Evolutionary conservation across 2,888 invertebrate species (phyloP), one percentile per base, ranked within the genome.

Genomic region (Xiphydria camelus): DNA sequence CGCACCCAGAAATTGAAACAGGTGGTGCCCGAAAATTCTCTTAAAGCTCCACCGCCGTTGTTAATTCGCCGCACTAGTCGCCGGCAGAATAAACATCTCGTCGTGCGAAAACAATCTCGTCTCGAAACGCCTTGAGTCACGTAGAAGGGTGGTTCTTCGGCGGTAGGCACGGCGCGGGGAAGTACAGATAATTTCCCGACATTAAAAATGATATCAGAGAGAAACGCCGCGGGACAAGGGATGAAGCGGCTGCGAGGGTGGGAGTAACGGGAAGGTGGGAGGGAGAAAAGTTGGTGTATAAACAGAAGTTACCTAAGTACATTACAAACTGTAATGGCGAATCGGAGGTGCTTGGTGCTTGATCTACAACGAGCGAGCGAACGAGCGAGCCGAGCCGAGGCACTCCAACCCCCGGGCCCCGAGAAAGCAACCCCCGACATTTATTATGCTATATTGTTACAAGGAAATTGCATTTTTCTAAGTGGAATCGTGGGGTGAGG

Each of bases 241-340:
- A 59, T 62, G 65, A 65, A 66, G 63, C 62, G 61, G 51, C 10
- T 26, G 45, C 25, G 47, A 38, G 43, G 34, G 50, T 32, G 37
- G 49, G 56, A 39, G 47, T 49, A 47, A 31, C 29, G 40, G 33
- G 47, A 47, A 48, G 47, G 46, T 50, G 40, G 49, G 35, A 31
- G 41, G 36, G 50, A 60, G 64, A 69, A 73, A 73, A 67, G 70
- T 72, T 72, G 69, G 68, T 70, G 64, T 72, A 74, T 74, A 74
- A 74, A 74, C 74, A 74, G 68, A 73, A 74, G 72, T 74, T 74
- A 64, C 66, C 66, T 73, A 71, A 73, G 71, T 70, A 71, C 71
- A 74, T 74, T 74, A 74, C 70, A 70, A 74, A 70, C 68, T 70
- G 72, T 73, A 73, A 74, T 68, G 66, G 73, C 59, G 68, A 71